A percentile compares a stretch with the other conserved stretches of the same genome.
These are phyloP conservation scores for Gymnocypris eckloni DNA, from an alignment of 2,797 vertebrate species.

Conservation along the genomic window DNA sequence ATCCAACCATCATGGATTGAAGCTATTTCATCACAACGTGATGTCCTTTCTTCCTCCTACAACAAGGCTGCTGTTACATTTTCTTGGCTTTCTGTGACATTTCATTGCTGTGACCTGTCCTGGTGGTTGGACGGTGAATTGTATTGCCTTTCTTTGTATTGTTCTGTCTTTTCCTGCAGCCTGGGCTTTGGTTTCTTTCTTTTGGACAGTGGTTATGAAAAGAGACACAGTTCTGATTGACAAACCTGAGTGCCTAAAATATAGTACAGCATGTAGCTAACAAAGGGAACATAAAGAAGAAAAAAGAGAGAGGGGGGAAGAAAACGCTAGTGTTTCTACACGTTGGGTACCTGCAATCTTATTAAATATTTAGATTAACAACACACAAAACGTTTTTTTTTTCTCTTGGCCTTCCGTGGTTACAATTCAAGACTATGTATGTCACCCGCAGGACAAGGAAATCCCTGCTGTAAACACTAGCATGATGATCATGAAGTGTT, in stretches of 20 bases:
- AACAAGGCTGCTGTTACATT: conserved; percentile 34
- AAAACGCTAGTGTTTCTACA: conserved; percentile 57
- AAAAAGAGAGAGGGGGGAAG: not conserved
- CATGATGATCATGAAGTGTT: not conserved
- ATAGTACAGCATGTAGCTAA: not conserved
- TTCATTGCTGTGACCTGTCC: conserved; percentile 37
- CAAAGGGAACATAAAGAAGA: not conserved
- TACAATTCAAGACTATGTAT: conserved; percentile 69
- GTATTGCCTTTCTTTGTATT: conserved; percentile 44
- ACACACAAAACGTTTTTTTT: not conserved
- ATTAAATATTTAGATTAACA: conserved; percentile 64
- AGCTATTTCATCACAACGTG: conserved; percentile 53
- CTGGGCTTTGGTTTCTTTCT: conserved; percentile 26
- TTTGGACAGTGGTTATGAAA: conserved; percentile 46
- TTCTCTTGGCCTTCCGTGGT: conserved; percentile 61
- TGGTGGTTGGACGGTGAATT: conserved; percentile 8
- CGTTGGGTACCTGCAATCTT: conserved; percentile 62
- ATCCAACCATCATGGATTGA: conserved; percentile 47
- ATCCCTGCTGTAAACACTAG: conserved; percentile 58
- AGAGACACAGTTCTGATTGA: conserved; percentile 56
- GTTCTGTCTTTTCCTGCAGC: not conserved
- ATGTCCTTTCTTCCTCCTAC: conserved; percentile 39
- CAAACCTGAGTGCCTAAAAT: conserved; percentile 31
- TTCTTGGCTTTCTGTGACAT: conserved; percentile 47
- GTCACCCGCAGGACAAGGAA: conserved; percentile 66